Conservation (phyloP, 2,888 invertebrate genomes). For the Girardia tigrina region DNA sequence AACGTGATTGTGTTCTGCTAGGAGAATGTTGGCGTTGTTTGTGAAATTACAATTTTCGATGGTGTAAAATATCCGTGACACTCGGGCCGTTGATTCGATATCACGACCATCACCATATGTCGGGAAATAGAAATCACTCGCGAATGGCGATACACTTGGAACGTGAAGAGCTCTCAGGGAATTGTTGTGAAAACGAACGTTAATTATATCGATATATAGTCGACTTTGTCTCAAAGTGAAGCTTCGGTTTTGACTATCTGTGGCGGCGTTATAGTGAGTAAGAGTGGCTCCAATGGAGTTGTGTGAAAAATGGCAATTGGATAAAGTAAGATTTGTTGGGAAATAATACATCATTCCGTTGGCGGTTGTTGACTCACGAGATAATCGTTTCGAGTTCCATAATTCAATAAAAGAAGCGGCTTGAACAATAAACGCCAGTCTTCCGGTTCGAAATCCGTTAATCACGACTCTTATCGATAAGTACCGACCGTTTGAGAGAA, state of each 20-base stretch:
- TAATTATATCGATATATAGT: neutral
- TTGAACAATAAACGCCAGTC: constrained; percentile 44
- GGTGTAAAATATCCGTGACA: constrained; percentile 76
- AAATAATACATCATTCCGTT: constrained; percentile 27
- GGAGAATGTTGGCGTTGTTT: constrained; percentile 68
- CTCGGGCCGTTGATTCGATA: constrained; percentile 59
- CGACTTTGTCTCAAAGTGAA: constrained; percentile 41
- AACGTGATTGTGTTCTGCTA: constrained; percentile 74
- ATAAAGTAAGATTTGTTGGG: constrained; percentile 6
- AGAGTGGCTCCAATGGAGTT: constrained; percentile 43
- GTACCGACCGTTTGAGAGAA: constrained; percentile 58
- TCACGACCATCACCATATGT: constrained; percentile 42
- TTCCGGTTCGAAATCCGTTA: constrained; percentile 42
- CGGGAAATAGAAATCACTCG: constrained; percentile 45
- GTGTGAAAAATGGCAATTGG: constrained; percentile 16
- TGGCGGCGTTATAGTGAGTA: constrained; percentile 49
- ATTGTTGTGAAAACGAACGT: constrained; percentile 38
- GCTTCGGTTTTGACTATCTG: constrained; percentile 45
- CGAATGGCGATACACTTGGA: constrained; percentile 47
- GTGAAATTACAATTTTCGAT: constrained; percentile 70
- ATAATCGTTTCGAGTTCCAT: neutral
- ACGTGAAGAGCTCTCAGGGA: constrained; percentile 45
- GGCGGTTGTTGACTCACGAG: neutral
- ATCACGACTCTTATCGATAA: constrained; percentile 46
- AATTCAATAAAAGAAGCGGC: neutral